phyloP scores from a whole-genome alignment of 1,140 invertebrate genomes.

The Agrilus planipennis region DNA sequence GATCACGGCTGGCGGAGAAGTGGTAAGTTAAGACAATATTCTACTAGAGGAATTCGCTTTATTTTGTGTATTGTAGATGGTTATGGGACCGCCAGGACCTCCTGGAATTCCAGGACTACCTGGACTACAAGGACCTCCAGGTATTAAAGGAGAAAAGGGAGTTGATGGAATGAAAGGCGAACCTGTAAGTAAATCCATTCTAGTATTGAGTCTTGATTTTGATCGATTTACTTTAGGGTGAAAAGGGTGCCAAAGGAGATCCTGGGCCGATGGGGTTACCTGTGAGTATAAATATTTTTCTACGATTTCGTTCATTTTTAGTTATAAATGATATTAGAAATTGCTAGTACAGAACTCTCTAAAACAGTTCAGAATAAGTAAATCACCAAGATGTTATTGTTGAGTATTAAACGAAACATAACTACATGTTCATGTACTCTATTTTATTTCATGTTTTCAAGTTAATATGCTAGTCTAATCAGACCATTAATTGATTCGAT shows the following conservation, averaged over 20 bases:
- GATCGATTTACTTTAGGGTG: slow-evolving; percentile 53
- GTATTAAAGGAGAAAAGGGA: slow-evolving; percentile 80
- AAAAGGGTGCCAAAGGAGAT: slow-evolving; percentile 81
- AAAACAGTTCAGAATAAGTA: no score
- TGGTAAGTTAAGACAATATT: slow-evolving; percentile 35
- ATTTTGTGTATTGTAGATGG: slow-evolving; percentile 34
- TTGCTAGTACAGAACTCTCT: no score
- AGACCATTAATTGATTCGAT: neutral
- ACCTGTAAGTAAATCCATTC: slow-evolving; percentile 48
- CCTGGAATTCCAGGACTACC: slow-evolving; percentile 62
- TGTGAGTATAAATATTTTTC: no score
- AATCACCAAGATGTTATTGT: no score
- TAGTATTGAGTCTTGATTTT: slow-evolving; percentile 3
- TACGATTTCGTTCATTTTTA: no score
- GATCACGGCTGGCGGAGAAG: slow-evolving; percentile 54
- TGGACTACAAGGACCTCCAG: slow-evolving; percentile 69
- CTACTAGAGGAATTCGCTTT: neutral
- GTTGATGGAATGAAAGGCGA: slow-evolving; percentile 81
- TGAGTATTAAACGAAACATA: no score
- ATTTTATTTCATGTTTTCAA: no score
- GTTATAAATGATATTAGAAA: no score
- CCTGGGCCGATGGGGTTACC: slow-evolving; percentile 90
- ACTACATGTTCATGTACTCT: no score
- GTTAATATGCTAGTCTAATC: no score
- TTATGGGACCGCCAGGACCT: slow-evolving; percentile 72